These are phyloP conservation scores for Sinocyclocheilus grahami DNA, from an alignment of 2,113 vertebrate species.

Conservation along the genomic window DNA sequence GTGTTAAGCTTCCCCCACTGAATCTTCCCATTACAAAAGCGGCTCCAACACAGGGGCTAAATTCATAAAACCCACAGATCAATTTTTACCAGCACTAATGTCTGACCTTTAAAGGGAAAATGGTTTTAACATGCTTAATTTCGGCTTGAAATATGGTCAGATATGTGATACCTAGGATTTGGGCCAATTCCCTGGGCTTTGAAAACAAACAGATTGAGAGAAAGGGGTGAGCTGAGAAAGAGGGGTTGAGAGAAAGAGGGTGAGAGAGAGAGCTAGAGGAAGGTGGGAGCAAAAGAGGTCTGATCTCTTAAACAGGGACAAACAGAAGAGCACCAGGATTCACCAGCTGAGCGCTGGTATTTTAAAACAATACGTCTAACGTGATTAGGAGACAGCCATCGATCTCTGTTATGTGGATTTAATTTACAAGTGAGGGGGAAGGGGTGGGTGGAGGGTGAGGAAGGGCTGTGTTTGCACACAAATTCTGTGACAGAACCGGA, in stretches of 20 bases:
- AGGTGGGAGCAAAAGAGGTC: conserved; percentile 77
- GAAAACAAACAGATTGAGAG: conserved; percentile 87
- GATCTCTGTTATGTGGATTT: conserved; percentile 75
- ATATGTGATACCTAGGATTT: conserved; percentile 88
- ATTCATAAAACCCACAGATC: conserved; percentile 97
- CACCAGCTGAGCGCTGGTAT: conserved; percentile 87
- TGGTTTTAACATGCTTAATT: conserved; percentile 88
- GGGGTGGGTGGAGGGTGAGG: conserved; percentile 34
- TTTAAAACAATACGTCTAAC: conserved; percentile 84
- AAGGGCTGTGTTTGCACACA: conserved; percentile 52
- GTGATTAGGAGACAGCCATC: conserved; percentile 77
- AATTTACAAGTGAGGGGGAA: conserved; percentile 67
- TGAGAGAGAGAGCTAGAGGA: conserved; percentile 49
- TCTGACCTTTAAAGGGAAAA: conserved; percentile 95
- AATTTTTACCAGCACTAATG: conserved; percentile 91
- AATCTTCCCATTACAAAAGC: conserved; percentile 96
- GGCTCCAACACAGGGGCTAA: conserved; percentile 92
- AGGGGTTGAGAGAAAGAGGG: conserved; percentile 53
- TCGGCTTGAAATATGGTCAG: conserved; percentile 90
- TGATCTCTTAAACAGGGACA: conserved; percentile 78
- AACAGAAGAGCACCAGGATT: conserved; percentile 79
- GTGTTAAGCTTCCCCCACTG: conserved; percentile 97
- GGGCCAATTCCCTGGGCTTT: conserved; percentile 83
- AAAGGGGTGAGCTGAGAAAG: conserved; percentile 61
- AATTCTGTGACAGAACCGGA: conserved; percentile 54